Evolutionary conservation across 2,888 invertebrate genomes (phyloP), one percentile per base, ranked within the genome.

Genomic region (Parnassius mnemosyne): DNA sequence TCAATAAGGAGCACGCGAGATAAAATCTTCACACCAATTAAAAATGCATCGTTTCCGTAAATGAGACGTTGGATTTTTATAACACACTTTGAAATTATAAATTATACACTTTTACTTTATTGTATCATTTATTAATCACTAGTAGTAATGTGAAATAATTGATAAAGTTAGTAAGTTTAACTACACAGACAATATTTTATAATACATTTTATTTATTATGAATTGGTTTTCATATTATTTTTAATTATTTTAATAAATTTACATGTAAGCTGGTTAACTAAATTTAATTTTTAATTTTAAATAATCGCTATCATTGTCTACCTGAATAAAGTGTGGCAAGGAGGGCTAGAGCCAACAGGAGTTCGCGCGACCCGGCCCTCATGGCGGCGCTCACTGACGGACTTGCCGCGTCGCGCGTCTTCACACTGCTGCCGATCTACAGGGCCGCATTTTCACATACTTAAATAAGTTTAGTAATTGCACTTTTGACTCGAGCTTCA

Each of bases 331-430:
- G 82, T 67, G 84, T 75, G 68, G 90, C 84, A 68, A 91, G 83
- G 41, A 92, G 76, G 50, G 86, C 86, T 68, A 79, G 74, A 20
- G 73, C 68, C 58, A 90, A 81, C 64, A 89, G 68, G 58, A 79
- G 79, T 71, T 78, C 89, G 80, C 89, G 82, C 87, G 89, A 78
- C 76, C 85, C 86, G 81, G 84, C 84, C 87, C 83, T 80, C 91
- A 90, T 91, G 83, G 83, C 86, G 86, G 81, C 81, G 80, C 75
- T 74, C 76, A 89, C 88, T 89, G 89, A 86, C 87, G 87, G 74
- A 79, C 83, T 75, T 70, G 75, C 70, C 68, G 71, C 68, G 69
- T 68, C 63, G 66, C 65, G 68, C 71, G 60, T 61, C 67, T 53
- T 60, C 63, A 65, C 68, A 63, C 69, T 63, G 69, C 70, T 72